These are phyloP conservation scores for Hestina assimilis DNA, from an alignment of 1,140 invertebrate species.

Conservation along the genomic window DNA sequence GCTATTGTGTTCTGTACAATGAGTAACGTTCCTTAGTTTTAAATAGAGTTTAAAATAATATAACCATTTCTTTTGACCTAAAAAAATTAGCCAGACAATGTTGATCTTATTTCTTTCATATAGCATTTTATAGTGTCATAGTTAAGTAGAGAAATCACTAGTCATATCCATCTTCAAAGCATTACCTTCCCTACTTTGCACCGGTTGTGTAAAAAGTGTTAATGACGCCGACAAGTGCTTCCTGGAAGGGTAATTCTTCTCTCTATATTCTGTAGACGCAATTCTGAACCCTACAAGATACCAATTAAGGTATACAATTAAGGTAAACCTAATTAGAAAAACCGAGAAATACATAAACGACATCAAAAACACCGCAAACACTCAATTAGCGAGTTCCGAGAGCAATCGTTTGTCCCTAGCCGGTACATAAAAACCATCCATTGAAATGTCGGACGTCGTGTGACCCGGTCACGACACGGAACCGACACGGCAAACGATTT, in stretches of 20 bases:
- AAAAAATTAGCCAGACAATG: background rate
- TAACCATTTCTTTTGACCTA: background rate
- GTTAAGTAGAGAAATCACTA: background rate
- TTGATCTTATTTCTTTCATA: background rate
- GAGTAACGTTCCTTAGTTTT: background rate
- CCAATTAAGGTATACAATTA: constrained; percentile 7
- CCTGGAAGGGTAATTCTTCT: constrained; percentile 20
- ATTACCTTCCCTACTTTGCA: constrained; percentile 1
- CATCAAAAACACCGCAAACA: constrained; percentile 47
- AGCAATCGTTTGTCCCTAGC: constrained; percentile 27
- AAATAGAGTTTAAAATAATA: background rate
- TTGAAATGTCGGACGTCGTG: constrained; percentile 38
- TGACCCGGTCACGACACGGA: constrained; percentile 65
- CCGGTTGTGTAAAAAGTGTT: constrained; percentile 17
- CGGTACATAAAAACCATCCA: constrained; percentile 32
- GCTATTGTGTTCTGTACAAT: background rate
- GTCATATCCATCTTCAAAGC: background rate
- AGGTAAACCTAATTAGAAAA: background rate
- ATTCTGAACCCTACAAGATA: background rate
- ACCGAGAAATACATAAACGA: constrained; percentile 22
- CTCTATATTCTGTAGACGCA: background rate
- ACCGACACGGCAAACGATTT: constrained; percentile 29
- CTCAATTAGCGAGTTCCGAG: constrained; percentile 52
- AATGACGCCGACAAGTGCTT: constrained; percentile 11
- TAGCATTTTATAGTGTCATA: background rate